Base-by-base conservation (phyloP, 2,113 vertebrate species). In the Bos indicus region DNA sequence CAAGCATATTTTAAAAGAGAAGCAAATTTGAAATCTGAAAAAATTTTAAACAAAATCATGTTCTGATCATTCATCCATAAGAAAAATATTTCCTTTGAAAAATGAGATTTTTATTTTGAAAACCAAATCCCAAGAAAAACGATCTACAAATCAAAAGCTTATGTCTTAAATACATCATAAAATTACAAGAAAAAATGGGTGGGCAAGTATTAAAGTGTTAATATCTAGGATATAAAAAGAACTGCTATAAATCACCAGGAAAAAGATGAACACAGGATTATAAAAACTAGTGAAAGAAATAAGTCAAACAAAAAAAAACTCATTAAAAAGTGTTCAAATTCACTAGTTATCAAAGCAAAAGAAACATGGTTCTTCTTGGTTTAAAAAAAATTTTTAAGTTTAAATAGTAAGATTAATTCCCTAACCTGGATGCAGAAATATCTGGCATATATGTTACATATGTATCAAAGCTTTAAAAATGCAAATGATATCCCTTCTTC, bases 51-150 rank as follows among this genome's bases (percentile, higher is more conserved):
- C 28, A 96, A 95, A 92, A 89, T 51, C 52, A 51, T 19, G 28
- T 43, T 78, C 83, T 82, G 33, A 91, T 17, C 92, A 60, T 64
- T 89, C 33, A 82, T 46, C 25, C 59, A 46, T 86, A 87, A 87
- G 87, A 88, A 93, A 91, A 87, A 93, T 8, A 28, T 59, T 88
- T 40, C 56, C 36, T 88, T 64, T 77, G 46, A 94, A 94, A 94
- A 95, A 97, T 90, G 92, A 94, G 48, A 56, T n/a, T 93, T 78
- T 71, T 91, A 88, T 84, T 96, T 88, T 95, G 77, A 71, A 92
- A 96, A 60, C 52, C 43, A 95, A 96, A 93, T 7, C 33, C 21
- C 46, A 56, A 56, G 88, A 94, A 81, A 96, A 96, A 88, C 11
- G 14, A 62, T 60, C 77, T 88, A 54, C 40, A 96, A 91, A 71